Evolutionary conservation across 1,140 invertebrate species (phyloP).

Genomic region (Philaenus spumarius): DNA sequence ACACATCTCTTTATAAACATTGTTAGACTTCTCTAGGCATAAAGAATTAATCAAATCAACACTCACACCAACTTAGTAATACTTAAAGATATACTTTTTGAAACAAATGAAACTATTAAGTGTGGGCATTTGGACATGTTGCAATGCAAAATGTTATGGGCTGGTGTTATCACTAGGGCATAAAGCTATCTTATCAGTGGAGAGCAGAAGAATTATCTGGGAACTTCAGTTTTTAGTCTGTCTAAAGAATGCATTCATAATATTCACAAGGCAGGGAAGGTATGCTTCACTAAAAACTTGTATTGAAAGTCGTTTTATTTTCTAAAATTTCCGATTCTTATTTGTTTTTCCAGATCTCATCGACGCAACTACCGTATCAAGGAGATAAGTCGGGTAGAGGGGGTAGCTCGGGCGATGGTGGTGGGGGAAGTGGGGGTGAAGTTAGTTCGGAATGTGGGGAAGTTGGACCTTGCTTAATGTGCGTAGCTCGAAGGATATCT

Average conservation of each 20-base stretch:
- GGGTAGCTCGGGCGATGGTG: conserved; percentile 39
- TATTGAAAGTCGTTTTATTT: too few species aligned
- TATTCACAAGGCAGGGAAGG: too few species aligned
- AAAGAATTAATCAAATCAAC: too few species aligned
- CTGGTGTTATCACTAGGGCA: background rate
- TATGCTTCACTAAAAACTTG: too few species aligned
- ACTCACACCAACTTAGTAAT: background rate
- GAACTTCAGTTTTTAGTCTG: too few species aligned
- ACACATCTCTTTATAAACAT: too few species aligned
- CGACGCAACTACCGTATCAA: conserved; percentile 46
- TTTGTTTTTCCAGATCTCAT: conserved; percentile 42
- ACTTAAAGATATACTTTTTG: background rate
- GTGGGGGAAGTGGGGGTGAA: conserved; percentile 40
- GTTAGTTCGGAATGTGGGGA: conserved; percentile 42
- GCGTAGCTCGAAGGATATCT: conserved; percentile 76
- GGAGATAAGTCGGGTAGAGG: conserved; percentile 40
- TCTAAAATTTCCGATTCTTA: background rate
- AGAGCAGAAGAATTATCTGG: background rate
- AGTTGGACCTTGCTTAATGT: conserved; percentile 60
- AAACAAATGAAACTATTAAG: background rate
- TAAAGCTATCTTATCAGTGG: background rate
- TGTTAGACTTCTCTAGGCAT: too few species aligned
- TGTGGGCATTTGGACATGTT: background rate
- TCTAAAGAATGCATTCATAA: too few species aligned
- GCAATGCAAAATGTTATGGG: background rate